A percentile compares a stretch with the other conserved stretches of the same genome.
phyloP scores from a whole-genome alignment of 2,113 vertebrate genomes.

The Paramormyrops kingsleyae region DNA sequence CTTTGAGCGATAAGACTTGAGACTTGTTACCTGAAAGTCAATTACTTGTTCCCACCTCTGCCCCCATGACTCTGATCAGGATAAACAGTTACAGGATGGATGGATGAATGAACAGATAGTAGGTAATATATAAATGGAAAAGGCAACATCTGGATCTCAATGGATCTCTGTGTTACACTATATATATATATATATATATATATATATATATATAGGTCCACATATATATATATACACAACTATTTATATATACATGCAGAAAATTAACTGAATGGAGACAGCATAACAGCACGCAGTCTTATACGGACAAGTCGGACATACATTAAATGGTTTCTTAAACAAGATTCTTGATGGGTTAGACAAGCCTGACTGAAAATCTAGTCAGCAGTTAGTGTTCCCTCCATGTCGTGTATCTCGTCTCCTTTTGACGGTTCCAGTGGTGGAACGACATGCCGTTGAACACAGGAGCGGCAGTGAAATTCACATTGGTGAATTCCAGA shows the following conservation, averaged over 20 bases:
- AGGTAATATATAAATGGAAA: not conserved
- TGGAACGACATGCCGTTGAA: not conserved
- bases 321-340: not conserved
- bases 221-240: not conserved
- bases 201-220: not conserved
- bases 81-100: not conserved
- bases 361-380: not conserved
- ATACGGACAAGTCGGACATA: not conserved
- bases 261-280: not conserved
- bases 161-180: not conserved
- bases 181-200: not conserved
- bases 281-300: not conserved
- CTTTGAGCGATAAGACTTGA: not conserved
- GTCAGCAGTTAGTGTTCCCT: not conserved
- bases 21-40: not conserved
- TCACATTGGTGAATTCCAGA: not conserved
- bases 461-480: not conserved
- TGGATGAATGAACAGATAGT: not conserved
- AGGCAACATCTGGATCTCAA: not conserved
- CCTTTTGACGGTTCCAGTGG: not conserved
- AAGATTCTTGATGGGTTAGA: not conserved
- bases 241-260: not conserved
- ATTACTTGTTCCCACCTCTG: not conserved
- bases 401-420: not conserved
- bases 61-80: not conserved